Conservation (phyloP, 2,888 invertebrate species). For the Hypercompe scribonia region DNA sequence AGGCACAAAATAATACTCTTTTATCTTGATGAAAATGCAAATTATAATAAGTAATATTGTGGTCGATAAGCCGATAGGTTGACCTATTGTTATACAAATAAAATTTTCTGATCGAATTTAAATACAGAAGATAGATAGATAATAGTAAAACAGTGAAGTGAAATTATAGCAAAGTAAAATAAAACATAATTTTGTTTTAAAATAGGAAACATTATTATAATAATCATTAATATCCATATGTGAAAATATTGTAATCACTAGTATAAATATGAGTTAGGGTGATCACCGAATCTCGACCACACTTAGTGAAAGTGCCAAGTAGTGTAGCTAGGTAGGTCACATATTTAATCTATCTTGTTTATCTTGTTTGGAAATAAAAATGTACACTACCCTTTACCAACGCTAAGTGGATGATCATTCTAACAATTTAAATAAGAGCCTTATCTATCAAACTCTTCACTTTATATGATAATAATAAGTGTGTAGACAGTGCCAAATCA, state of each 20-base stretch:
- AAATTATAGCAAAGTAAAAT: slow-evolving; percentile 64
- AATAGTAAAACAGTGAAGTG: slow-evolving; percentile 58
- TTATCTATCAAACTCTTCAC: slow-evolving; percentile 63
- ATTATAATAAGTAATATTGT: slow-evolving; percentile 67
- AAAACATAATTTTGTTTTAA: slow-evolving; percentile 70
- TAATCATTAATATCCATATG: slow-evolving; percentile 65
- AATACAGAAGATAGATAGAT: slow-evolving; percentile 50
- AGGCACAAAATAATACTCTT: slow-evolving; percentile 71
- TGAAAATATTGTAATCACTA: slow-evolving; percentile 70
- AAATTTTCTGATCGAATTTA: slow-evolving; percentile 61
- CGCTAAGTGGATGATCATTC: slow-evolving; percentile 65
- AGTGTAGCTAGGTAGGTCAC: slow-evolving; percentile 17
- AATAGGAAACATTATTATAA: slow-evolving; percentile 70
- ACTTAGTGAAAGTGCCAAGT: slow-evolving; percentile 29
- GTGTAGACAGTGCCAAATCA: slow-evolving; percentile 38
- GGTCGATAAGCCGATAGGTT: slow-evolving; percentile 61
- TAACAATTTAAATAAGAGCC: slow-evolving; percentile 72
- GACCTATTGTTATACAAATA: slow-evolving; percentile 62
- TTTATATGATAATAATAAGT: slow-evolving; percentile 45
- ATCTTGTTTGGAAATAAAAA: slow-evolving; percentile 21
- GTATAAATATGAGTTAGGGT: slow-evolving; percentile 61
- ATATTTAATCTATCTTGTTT: background rate
- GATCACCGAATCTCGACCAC: slow-evolving; percentile 56
- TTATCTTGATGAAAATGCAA: slow-evolving; percentile 68
- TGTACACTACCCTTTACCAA: slow-evolving; percentile 47